Base-by-base conservation (phyloP, 1,140 invertebrate species). In the Theocolax elegans region DNA sequence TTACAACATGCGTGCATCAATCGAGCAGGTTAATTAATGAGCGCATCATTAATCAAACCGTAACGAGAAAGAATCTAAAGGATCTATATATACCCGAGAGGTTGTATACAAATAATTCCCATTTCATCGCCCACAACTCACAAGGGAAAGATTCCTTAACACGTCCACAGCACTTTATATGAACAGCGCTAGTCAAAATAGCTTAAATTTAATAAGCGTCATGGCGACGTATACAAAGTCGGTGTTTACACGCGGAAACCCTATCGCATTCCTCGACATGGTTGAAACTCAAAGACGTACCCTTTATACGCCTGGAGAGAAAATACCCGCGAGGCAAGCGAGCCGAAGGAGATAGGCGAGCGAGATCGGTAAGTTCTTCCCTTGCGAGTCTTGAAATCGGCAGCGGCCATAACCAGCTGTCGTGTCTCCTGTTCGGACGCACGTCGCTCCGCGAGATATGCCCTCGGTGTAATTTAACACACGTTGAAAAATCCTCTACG, bases 191-290 rank as follows among this genome's bases (percentile, higher is more conserved):
- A n/a, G 19, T 25, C 12, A 19, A 58, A 40, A 25, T 59, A 42
- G 19, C 42, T 60, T 27, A 44, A 44, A 35, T 63, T 31, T 63
- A 63, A 48, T 49, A 21, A 63, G 27, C n/a, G 9, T 35, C 7
- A 15, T 2, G 40, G n/a, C 4, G 19, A 51, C 23, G n/a, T 19
- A 19, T 4, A 2, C 2, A 19, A 2, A 21, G 2, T 8, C 21
- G 4, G 48, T 49, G 21, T 10, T 10, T 49, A 21, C 8, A 49
- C 21, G 12, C 25, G 2, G 23, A 3, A 6, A 3, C 17, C 60
- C 49, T 63, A 63, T 63, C 60, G 10, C 46, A 63, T 63, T 63
- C 17, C 46, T 49, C 13, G 12, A 15, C 17, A 35, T 35, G 4
- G 31, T 6, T 35, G 10, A 35, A 10, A 35, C 31, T 4, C 4